Conservation (phyloP, 2,113 vertebrate genomes). For the Synchiropus splendidus region DNA sequence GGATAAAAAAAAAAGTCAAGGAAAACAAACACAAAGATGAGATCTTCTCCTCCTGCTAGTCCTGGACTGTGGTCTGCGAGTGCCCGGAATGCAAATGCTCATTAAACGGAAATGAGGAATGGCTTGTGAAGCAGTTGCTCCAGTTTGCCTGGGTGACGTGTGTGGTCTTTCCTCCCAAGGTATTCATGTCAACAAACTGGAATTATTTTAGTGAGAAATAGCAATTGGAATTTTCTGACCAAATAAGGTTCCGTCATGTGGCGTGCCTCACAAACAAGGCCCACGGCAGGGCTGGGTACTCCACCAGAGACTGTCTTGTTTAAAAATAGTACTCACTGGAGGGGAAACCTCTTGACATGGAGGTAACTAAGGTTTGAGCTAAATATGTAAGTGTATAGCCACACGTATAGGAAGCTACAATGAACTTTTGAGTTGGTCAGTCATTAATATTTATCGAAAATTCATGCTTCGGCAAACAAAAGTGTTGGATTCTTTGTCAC, state of each 20-base stretch:
- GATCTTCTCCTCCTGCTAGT: conserved; percentile 4
- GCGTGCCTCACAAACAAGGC: conserved; percentile 21
- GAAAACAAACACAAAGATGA: conserved; percentile 1
- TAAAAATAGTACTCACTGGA: conserved; percentile 3
- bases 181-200: conserved; percentile 58
- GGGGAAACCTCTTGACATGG: conserved; percentile 15
- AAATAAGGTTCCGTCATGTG: conserved; percentile 63
- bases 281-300: conserved; percentile 14
- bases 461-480: too few species aligned
- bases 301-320: conserved; percentile 18
- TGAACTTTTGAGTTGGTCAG: too few species aligned
- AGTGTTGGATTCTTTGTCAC: too few species aligned
- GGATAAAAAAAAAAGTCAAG: neutral
- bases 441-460: too few species aligned
- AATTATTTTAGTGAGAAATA: conserved; percentile 63
- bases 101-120: conserved; percentile 26
- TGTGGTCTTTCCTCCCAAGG: conserved; percentile 63
- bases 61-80: conserved; percentile 1
- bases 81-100: conserved; percentile 18
- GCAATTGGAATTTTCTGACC: conserved; percentile 59
- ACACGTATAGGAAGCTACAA: too few species aligned
- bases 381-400: too few species aligned
- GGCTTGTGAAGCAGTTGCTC: conserved; percentile 34
- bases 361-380: conserved; percentile 11
- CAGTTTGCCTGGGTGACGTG: conserved; percentile 37